Base-by-base conservation (phyloP, 2,888 invertebrate species). In the Melanchra persicariae region DNA sequence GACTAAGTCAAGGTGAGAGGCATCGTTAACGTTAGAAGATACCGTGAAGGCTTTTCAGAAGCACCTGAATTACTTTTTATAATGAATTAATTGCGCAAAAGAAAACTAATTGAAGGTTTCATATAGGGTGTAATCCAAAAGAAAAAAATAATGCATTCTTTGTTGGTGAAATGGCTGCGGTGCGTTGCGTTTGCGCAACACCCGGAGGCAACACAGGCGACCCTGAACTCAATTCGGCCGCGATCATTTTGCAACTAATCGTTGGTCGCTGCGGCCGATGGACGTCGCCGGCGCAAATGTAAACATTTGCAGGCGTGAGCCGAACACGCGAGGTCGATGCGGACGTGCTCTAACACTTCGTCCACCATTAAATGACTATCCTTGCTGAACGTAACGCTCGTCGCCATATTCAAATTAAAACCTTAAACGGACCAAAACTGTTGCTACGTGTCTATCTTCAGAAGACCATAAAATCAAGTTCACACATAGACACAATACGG, bases 161-260 rank as follows among this genome's bases (percentile, higher is more conserved):
- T 86, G 85, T 85, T 79, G 83, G 88, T 88, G 87, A 87, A 88
- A 85, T 89, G 83, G 74, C 77, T 75, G 88, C 80, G 82, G 74
- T 85, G 76, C 83, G 88, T 87, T 88, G 89, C 83, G 87, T 85
- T 93, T 93, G 90, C 93, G 92, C 92, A 95, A 94, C 85, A 95
- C 95, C 95, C 95, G 95, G 95, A 95, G 95, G 95, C 91, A 90
- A 89, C 91, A 90, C 89, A 87, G 86, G 81, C 93, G 94, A 95
- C 96, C 96, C 93, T 96, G 96, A 95, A 93, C 96, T 95, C 93
- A 93, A 95, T 96, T 93, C 92, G 91, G 91, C 87, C 86, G 91
- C 93, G 93, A 93, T 91, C 92, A 94, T 96, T 96, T 96, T 95
- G 96, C 95, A 95, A 95, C 93, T 94, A 92, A 94, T 94, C 93